Base-by-base conservation (phyloP, 2,888 invertebrate genomes). In the Leptothorax acervorum region DNA sequence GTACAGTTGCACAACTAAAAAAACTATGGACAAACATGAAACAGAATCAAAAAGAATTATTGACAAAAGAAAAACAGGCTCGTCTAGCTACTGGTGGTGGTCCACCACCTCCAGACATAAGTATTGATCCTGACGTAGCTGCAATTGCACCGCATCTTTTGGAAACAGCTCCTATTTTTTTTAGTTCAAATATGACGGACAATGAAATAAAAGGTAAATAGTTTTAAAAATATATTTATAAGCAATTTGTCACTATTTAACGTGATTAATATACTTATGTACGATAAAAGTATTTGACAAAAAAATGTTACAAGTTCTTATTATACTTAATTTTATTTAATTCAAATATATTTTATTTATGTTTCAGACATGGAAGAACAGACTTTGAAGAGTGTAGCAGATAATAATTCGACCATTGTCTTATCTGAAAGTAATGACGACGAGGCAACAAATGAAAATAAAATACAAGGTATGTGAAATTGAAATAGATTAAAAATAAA, bases 111-210 rank as follows among this genome's bases (percentile, higher is more conserved):
- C 23, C 23, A 39, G 51, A 53, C 18, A 76, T 71, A 39, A 62
- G 57, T 31, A 70, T 88, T 39, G 84, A 88, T 74, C 85, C 86
- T 35, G 85, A 88, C 23, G 31, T 88, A 31, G 82, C 82, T 3
- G 12, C 31, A 18, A 82, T 88, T 53, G 85, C 74, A 12, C 85
- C 84, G 9, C 57, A 83, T 82, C 55, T 88, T n/a, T 82, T 85
- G 84, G 51, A 35, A 35, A 68, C 48, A 9, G 84, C 86, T n/a
- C 88, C 84, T 31, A 18, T 74, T 5, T 12, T 79, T n/a, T 87
- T 84, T 57, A 76, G 82, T 28, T 86, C 76, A 8, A 86, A 83
- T 55, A 57, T 82, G 35, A 31, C 28, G 9, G 75, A 63, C 18
- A 18, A 71, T 15, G 53, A 65, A 65, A 66, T 74, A 48, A 48